These are phyloP conservation scores for Pristionchus pacificus DNA, from an alignment of 1,140 invertebrate genomes.

Conservation along the genomic window DNA sequence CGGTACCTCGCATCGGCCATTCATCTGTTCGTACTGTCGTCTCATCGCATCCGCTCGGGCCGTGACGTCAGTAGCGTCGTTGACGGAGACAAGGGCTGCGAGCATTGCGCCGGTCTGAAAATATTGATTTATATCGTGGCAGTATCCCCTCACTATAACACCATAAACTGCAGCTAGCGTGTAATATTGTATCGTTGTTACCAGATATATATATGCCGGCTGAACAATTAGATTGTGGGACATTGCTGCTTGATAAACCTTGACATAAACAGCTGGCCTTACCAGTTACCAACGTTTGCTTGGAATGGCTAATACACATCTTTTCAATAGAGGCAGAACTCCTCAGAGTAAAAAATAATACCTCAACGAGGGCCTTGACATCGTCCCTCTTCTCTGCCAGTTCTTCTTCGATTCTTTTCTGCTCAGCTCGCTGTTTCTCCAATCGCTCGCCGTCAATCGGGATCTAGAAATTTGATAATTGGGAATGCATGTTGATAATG, in stretches of 20 bases:
- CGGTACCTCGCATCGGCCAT: not conserved
- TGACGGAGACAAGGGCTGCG: conserved; percentile 83
- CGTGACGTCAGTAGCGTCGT: conserved; percentile 76
- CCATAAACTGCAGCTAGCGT: not conserved
- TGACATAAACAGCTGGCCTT: too few species aligned
- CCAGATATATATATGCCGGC: too few species aligned
- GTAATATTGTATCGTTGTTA: not conserved
- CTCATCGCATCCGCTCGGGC: conserved; percentile 11
- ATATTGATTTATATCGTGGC: conserved; percentile 2
- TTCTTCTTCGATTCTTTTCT: conserved; percentile 65
- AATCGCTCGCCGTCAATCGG: conserved; percentile 36
- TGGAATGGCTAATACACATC: too few species aligned
- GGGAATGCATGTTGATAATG: too few species aligned
- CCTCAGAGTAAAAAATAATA: too few species aligned
- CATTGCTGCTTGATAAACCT: too few species aligned
- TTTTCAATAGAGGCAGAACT: too few species aligned
- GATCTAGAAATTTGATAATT: too few species aligned
- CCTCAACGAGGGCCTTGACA: not conserved
- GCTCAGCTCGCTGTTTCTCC: conserved; percentile 29
- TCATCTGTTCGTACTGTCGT: conserved; percentile 3
- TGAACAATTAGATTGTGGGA: too few species aligned
- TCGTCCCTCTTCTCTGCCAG: conserved; percentile 19
- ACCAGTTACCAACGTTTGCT: too few species aligned
- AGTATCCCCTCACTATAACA: not conserved
- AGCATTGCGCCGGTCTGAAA: conserved; percentile 70